A percentile compares a stretch with the other conserved stretches of the same genome.
phyloP scores from a whole-genome alignment of 2,888 invertebrate species.

The Suillia variegata region DNA sequence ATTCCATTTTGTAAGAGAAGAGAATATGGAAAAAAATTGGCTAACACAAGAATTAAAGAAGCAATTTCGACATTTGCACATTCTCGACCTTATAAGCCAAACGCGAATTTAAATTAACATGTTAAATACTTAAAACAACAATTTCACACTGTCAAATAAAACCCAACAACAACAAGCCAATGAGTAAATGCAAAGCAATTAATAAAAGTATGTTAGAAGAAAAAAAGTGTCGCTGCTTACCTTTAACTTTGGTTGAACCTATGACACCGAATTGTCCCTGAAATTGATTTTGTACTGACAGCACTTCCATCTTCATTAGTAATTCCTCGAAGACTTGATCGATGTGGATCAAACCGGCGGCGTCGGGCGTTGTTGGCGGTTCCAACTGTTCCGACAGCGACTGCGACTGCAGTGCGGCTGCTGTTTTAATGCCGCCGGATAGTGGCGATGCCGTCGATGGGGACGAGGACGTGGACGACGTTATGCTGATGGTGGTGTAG shows the following conservation, averaged over 20 bases:
- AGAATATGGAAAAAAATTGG: too few relatives aligned
- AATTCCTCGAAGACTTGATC: slow-evolving; percentile 53
- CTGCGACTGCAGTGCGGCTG: neutral
- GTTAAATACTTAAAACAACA: too few relatives aligned
- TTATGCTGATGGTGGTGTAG: neutral
- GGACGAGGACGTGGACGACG: neutral
- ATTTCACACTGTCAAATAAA: too few relatives aligned
- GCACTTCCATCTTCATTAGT: slow-evolving; percentile 75
- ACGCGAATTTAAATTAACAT: too few relatives aligned
- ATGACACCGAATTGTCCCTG: slow-evolving; percentile 73
- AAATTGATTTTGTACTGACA: slow-evolving; percentile 77
- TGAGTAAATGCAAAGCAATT: too few relatives aligned
- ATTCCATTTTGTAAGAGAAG: too few relatives aligned
- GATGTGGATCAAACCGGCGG: slow-evolving; percentile 43
- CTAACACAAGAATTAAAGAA: too few relatives aligned
- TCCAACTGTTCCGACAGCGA: neutral
- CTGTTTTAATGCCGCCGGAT: neutral
- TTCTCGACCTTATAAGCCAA: too few relatives aligned
- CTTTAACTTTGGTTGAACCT: slow-evolving; percentile 68
- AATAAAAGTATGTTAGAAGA: too few relatives aligned
- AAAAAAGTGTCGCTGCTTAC: slow-evolving; percentile 63
- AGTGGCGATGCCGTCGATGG: slow-evolving; percentile 7
- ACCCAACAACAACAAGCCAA: too few relatives aligned
- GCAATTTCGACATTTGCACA: too few relatives aligned
- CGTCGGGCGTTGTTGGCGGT: neutral